A percentile compares a stretch with the other conserved stretches of the same genome.
Conservation (phyloP, 92 coral and sea anemone genomes). For the Galaxea fascicularis region DNA sequence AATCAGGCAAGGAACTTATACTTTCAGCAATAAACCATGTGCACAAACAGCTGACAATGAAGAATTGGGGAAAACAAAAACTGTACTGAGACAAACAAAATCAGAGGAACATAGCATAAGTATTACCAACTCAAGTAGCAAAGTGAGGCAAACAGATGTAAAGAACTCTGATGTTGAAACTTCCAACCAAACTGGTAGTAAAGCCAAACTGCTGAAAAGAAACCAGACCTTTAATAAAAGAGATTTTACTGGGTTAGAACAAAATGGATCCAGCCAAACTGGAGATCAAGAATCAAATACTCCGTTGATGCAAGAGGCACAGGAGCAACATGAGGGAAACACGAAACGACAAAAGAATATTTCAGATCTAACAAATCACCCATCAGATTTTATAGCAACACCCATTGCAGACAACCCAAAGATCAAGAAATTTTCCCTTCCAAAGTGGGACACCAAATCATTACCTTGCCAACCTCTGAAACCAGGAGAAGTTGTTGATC, state of each 20-base stretch:
- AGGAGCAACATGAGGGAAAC: conserved; percentile 9
- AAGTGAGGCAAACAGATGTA: not conserved
- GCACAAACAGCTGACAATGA: conserved; percentile 35
- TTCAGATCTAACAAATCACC: conserved; percentile 77
- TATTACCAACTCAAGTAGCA: not conserved
- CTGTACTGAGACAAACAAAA: conserved; percentile 1
- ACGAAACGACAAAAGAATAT: conserved; percentile 3
- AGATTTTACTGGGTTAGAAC: not conserved
- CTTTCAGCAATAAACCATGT: conserved; percentile 75
- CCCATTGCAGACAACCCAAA: conserved; percentile 96
- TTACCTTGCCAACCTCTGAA: conserved; percentile 86
- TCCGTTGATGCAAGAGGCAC: not conserved
- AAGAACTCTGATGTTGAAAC: not conserved
- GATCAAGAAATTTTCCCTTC: conserved; percentile 80
- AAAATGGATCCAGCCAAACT: conserved; percentile 4
- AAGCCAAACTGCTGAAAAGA: conserved; percentile 22
- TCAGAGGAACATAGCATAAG: conserved; percentile 13
- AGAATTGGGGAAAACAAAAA: conserved; percentile 31
- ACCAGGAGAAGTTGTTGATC: conserved; percentile 82
- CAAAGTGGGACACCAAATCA: conserved; percentile 93
- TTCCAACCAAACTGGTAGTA: conserved; percentile 28
- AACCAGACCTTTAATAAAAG: conserved; percentile 19
- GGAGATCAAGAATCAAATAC: conserved; percentile 33
- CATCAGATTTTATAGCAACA: conserved; percentile 87
- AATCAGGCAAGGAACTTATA: conserved; percentile 91